These are phyloP conservation scores for Neoniphon sammara DNA, from an alignment of 2,797 vertebrate species.

Conservation along the genomic window DNA sequence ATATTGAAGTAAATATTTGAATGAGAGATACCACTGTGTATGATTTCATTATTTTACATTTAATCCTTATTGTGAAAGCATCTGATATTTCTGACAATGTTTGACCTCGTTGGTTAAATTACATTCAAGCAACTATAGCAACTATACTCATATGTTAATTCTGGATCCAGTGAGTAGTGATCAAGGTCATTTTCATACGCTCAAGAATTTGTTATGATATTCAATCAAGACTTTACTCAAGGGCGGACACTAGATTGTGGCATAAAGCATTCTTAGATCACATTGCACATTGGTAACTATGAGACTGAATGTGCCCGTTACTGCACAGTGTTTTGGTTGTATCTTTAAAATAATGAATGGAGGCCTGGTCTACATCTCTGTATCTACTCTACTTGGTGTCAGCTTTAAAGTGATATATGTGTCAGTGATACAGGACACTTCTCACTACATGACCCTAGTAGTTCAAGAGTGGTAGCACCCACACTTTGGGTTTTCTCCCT, in stretches of 20 bases:
- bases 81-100: not conserved
- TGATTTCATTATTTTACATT: slow-evolving; percentile 19
- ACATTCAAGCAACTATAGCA: not conserved
- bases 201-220: not conserved
- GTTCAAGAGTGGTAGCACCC: too few relatives aligned
- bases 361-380: slow-evolving; percentile 27
- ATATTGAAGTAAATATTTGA: slow-evolving; percentile 4
- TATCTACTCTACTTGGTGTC: slow-evolving; percentile 1
- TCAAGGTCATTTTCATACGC: not conserved
- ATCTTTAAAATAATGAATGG: not conserved
- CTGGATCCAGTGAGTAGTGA: not conserved
- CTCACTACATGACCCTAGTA: too few relatives aligned
- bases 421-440: not conserved
- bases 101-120: slow-evolving; percentile 23
- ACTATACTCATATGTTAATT: not conserved
- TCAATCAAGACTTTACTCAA: not conserved
- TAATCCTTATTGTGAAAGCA: slow-evolving; percentile 10
- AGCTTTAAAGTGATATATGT: not conserved
- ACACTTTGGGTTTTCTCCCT: not conserved
- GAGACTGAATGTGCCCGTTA: not conserved
- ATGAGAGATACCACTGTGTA: slow-evolving; percentile 15
- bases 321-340: not conserved
- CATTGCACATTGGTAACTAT: not conserved
- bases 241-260: not conserved
- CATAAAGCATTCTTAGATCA: not conserved